Evolutionary conservation across 1,140 invertebrate species (phyloP).

Genomic region (Aphidius gifuensis): DNA sequence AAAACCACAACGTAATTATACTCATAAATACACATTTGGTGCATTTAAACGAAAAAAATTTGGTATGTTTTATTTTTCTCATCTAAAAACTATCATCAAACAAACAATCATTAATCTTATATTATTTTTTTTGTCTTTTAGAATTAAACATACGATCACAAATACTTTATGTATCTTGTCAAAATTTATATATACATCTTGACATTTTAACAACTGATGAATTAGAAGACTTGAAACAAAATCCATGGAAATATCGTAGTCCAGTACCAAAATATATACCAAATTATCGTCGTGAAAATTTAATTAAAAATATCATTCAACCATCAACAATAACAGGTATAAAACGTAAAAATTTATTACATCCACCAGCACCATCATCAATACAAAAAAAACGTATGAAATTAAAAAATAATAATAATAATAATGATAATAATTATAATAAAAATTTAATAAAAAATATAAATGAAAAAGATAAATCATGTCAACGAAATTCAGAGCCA

Average conservation of each 20-base stretch:
- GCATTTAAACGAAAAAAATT: constrained; percentile 39
- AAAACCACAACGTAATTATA: constrained; percentile 44
- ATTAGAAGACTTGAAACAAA: constrained; percentile 42
- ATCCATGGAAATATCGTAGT: constrained; percentile 37
- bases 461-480: constrained; percentile 16
- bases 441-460: not conserved
- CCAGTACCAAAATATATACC: constrained; percentile 30
- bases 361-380: constrained; percentile 18
- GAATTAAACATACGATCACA: constrained; percentile 44
- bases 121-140: constrained; percentile 26
- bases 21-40: constrained; percentile 55
- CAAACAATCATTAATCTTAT: not conserved
- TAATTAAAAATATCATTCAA: constrained; percentile 13
- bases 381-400: constrained; percentile 22
- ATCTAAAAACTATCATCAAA: not conserved
- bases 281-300: constrained; percentile 23
- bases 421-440: not conserved
- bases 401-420: constrained; percentile 24
- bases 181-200: constrained; percentile 51
- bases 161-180: constrained; percentile 46
- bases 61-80: constrained; percentile 40
- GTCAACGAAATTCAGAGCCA: constrained; percentile 6
- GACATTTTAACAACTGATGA: constrained; percentile 44
- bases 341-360: constrained; percentile 30
- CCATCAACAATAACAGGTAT: constrained; percentile 7